phyloP scores from a whole-genome alignment of 2,888 invertebrate genomes.

The Tuberolachnus salignus region DNA sequence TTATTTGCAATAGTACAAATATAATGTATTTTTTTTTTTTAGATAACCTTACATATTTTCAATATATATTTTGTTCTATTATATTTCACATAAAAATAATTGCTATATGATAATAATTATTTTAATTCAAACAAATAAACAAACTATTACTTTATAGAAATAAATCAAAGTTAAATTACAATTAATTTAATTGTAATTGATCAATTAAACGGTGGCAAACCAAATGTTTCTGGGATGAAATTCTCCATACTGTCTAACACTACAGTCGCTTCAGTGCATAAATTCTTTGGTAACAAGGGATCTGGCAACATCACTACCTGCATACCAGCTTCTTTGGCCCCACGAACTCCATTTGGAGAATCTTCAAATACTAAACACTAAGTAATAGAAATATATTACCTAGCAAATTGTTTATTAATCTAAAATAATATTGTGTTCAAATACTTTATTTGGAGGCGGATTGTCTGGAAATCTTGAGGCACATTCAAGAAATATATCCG shows the following conservation, averaged over 20 bases:
- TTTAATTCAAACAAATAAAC: too few species aligned
- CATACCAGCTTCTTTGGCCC: constrained; percentile 83
- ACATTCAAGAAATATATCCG: constrained; percentile 83
- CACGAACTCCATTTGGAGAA: constrained; percentile 85
- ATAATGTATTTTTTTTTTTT: too few species aligned
- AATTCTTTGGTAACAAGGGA: constrained; percentile 64
- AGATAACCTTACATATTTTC: too few species aligned
- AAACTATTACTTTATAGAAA: too few species aligned
- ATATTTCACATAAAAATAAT: too few species aligned
- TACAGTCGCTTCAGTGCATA: constrained; percentile 70
- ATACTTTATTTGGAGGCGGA: constrained; percentile 69
- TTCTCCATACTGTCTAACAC: constrained; percentile 76
- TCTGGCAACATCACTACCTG: constrained; percentile 85
- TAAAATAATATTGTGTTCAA: not conserved
- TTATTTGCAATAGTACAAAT: too few species aligned
- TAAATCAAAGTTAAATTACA: too few species aligned
- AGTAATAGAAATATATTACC: not conserved
- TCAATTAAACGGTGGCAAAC: constrained; percentile 74
- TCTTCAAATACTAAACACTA: constrained; percentile 82
- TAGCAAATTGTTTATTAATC: not conserved
- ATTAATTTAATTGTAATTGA: too few species aligned
- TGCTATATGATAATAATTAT: too few species aligned
- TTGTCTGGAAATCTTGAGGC: constrained; percentile 75
- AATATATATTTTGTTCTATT: too few species aligned
- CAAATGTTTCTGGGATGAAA: constrained; percentile 82